Conservation (phyloP, 1,140 invertebrate species). For the Formica selysi region DNA sequence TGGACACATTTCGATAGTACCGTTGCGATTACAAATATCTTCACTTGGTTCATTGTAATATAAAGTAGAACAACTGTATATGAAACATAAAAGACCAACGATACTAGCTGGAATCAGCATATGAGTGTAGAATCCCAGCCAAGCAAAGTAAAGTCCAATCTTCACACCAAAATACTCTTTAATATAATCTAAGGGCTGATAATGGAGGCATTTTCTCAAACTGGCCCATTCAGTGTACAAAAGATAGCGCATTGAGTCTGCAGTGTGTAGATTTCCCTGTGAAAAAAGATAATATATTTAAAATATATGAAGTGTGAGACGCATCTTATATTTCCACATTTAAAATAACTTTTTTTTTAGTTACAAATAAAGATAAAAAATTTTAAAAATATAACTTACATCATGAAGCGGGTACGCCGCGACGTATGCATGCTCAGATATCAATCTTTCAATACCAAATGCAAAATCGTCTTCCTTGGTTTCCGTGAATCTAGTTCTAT, state of each 20-base stretch:
- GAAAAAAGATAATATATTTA: conserved; percentile 60
- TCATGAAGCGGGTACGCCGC: conserved; percentile 97
- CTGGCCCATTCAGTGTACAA: conserved; percentile 95
- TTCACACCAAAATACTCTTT: conserved; percentile 98
- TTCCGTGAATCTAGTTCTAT: conserved; percentile 93
- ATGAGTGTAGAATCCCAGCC: conserved; percentile 98
- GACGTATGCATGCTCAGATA: conserved; percentile 92
- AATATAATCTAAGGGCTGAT: conserved; percentile 96
- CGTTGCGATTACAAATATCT: conserved; percentile 92
- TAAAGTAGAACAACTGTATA: conserved; percentile 93
- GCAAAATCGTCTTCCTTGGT: conserved; percentile 89
- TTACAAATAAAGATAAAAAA: not conserved
- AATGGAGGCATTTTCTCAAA: conserved; percentile 92
- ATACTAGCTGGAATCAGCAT: conserved; percentile 96
- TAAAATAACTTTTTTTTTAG: too few relatives aligned
- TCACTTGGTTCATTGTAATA: conserved; percentile 91
- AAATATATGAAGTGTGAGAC: not conserved
- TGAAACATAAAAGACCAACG: conserved; percentile 93
- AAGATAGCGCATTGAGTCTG: conserved; percentile 91
- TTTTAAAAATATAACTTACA: conserved; percentile 87
- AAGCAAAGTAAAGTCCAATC: conserved; percentile 98
- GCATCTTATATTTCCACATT: not conserved
- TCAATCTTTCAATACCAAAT: conserved; percentile 94
- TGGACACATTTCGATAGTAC: conserved; percentile 92
- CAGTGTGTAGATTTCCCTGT: conserved; percentile 90